These are phyloP conservation scores for Ylistrum balloti DNA, from an alignment of 1,140 invertebrate genomes.

Conservation along the genomic window DNA sequence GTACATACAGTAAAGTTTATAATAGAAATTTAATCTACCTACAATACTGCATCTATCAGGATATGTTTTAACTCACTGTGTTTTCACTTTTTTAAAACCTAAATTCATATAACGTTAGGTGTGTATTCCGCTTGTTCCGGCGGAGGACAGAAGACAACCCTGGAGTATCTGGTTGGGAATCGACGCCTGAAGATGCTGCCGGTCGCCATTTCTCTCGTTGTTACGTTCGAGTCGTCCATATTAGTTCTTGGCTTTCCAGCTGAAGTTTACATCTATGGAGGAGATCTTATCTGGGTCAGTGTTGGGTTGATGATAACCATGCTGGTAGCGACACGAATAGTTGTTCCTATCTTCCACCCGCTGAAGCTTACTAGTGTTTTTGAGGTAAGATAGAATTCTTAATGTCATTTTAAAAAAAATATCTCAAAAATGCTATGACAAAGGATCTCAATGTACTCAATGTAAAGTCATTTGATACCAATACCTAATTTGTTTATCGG, in stretches of 20 bases:
- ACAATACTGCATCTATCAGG: too few relatives aligned
- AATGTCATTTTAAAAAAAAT: too few relatives aligned
- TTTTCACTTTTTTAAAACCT: too few relatives aligned
- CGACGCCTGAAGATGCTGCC: background rate
- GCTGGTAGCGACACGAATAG: background rate
- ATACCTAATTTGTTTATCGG: too few relatives aligned
- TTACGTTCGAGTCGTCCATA: background rate
- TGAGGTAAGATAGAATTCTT: too few relatives aligned
- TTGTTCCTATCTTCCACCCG: background rate
- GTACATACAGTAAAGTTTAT: too few relatives aligned
- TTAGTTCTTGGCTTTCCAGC: background rate
- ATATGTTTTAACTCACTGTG: too few relatives aligned
- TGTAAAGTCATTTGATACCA: too few relatives aligned
- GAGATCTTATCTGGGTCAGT: background rate
- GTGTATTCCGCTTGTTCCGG: background rate
- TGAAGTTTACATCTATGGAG: background rate
- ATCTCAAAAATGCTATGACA: too few relatives aligned
- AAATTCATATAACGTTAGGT: background rate
- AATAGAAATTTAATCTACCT: too few relatives aligned
- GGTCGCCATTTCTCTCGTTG: background rate
- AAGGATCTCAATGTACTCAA: too few relatives aligned
- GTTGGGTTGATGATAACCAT: background rate
- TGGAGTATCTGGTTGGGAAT: background rate
- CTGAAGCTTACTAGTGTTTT: background rate
- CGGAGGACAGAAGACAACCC: background rate